These are phyloP conservation scores for Megamerina dolium DNA, from an alignment of 2,888 invertebrate genomes.

Conservation along the genomic window DNA sequence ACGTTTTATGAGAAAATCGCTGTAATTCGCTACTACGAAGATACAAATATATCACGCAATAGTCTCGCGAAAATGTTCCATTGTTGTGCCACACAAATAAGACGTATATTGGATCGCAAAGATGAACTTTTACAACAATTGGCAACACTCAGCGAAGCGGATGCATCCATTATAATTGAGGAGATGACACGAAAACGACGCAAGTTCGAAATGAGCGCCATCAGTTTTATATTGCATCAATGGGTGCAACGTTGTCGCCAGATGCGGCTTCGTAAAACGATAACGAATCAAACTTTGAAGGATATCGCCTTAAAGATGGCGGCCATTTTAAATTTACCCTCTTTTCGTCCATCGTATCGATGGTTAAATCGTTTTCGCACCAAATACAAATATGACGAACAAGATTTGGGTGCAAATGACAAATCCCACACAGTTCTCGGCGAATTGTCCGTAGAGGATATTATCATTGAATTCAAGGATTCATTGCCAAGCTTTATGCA, in stretches of 20 bases:
- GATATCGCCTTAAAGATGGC: conserved; percentile 41
- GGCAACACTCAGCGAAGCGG: conserved; percentile 40
- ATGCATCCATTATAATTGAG: conserved; percentile 41
- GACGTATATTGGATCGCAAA: conserved; percentile 41
- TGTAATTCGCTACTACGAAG: conserved; percentile 44
- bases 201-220: conserved; percentile 45
- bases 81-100: conserved; percentile 46
- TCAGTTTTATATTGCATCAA: conserved; percentile 42
- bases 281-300: conserved; percentile 39
- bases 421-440: conserved; percentile 20
- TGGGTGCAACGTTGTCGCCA: conserved; percentile 44
- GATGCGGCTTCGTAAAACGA: conserved; percentile 32
- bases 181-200: conserved; percentile 45
- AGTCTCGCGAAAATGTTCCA: conserved; percentile 46
- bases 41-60: conserved; percentile 42
- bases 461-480: conserved; percentile 43
- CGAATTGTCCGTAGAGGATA: conserved; percentile 40
- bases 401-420: conserved; percentile 30
- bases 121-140: conserved; percentile 39
- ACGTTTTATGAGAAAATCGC: conserved; percentile 47
- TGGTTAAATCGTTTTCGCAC: conserved; percentile 43
- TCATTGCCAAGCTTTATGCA: conserved; percentile 45
- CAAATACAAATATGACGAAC: conserved; percentile 41
- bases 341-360: conserved; percentile 39
- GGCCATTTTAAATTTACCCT: conserved; percentile 37